A percentile compares a stretch with the other conserved stretches of the same genome.
These are phyloP conservation scores for Distichodus sexfasciatus DNA, from an alignment of 2,797 vertebrate species.

Conservation along the genomic window DNA sequence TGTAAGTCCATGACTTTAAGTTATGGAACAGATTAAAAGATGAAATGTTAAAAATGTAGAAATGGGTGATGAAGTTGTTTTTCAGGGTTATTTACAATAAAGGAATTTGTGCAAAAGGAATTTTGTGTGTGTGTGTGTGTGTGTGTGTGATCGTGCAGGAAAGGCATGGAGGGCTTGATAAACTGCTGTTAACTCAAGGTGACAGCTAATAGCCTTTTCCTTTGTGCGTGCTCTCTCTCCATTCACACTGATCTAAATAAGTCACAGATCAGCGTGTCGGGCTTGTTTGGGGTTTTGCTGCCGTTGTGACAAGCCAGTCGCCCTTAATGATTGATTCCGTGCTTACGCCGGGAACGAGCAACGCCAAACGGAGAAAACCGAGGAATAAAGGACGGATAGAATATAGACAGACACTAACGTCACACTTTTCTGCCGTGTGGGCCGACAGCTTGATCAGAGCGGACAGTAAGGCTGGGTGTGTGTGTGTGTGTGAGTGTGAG, in stretches of 20 bases:
- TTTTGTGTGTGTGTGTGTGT: neutral
- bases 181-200: slow-evolving; percentile 39
- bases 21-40: too few relatives aligned
- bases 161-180: slow-evolving; percentile 1
- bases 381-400: neutral
- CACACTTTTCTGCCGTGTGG: slow-evolving; percentile 20
- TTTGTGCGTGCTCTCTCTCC: slow-evolving; percentile 29
- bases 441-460: slow-evolving; percentile 17
- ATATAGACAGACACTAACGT: slow-evolving; percentile 21
- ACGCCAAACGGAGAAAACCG: slow-evolving; percentile 21
- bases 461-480: slow-evolving; percentile 9
- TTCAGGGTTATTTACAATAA: too few relatives aligned
- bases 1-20: too few relatives aligned
- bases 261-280: slow-evolving; percentile 53
- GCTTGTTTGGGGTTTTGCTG: slow-evolving; percentile 38
- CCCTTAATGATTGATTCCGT: slow-evolving; percentile 41
- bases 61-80: too few relatives aligned
- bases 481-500: neutral
- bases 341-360: slow-evolving; percentile 38
- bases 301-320: slow-evolving; percentile 6
- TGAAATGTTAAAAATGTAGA: too few relatives aligned
- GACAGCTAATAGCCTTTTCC: slow-evolving; percentile 45
- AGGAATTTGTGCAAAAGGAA: too few relatives aligned
- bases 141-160: neutral
- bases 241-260: slow-evolving; percentile 50